A percentile compares a stretch with the other conserved stretches of the same genome.
Conservation (phyloP, 23 tunicate species). For the Oikopleura albicans region DNA sequence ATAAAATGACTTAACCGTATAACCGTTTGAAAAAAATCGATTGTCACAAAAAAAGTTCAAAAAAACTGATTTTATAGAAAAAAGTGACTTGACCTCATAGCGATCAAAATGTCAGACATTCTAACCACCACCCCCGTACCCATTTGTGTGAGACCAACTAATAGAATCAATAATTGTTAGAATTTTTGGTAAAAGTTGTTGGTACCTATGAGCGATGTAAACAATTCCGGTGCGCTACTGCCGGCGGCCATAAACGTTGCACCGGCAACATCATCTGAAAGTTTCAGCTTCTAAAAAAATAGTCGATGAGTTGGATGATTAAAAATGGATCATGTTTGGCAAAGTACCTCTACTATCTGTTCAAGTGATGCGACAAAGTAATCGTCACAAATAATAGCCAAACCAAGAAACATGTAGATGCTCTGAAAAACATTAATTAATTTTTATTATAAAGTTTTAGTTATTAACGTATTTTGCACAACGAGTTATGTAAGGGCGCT, state of each 20-base stretch:
- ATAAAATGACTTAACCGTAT: too few relatives aligned
- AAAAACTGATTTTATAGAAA: too few relatives aligned
- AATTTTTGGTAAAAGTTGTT: too few relatives aligned
- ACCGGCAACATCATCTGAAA: conserved; percentile 14
- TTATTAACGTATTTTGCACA: too few relatives aligned
- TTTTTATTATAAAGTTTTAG: not conserved
- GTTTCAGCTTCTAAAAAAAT: not conserved
- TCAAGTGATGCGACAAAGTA: conserved; percentile 13
- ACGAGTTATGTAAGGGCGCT: too few relatives aligned
- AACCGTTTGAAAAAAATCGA: too few relatives aligned
- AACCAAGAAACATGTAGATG: conserved; percentile 16
- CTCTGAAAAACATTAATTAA: not conserved
- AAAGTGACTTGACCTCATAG: too few relatives aligned
- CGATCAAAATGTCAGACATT: too few relatives aligned
- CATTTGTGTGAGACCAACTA: too few relatives aligned
- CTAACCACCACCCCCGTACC: too few relatives aligned
- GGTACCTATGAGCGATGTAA: conserved; percentile 11
- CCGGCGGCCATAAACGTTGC: conserved; percentile 17
- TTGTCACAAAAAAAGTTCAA: too few relatives aligned
- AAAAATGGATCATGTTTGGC: not conserved
- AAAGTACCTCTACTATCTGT: conserved; percentile 4
- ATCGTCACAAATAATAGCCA: conserved; percentile 18
- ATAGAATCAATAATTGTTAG: too few relatives aligned
- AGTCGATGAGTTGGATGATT: not conserved
- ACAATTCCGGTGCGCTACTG: not conserved